Evolutionary conservation across 2,113 vertebrate species (phyloP).

Genomic region (Chaetura pelagica): DNA sequence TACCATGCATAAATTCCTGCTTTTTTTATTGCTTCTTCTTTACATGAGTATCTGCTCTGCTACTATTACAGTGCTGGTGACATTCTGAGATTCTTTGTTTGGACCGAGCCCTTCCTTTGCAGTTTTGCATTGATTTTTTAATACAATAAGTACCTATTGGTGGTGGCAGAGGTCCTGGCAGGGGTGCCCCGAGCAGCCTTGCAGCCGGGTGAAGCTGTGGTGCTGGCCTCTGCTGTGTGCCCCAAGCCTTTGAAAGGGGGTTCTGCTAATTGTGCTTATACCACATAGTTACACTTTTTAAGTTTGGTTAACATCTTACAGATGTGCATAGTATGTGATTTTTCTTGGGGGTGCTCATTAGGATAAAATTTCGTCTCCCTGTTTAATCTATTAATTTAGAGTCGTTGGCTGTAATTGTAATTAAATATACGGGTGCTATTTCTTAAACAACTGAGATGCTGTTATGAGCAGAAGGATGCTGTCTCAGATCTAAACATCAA

Average conservation of each 20-base stretch:
- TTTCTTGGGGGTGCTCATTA: not conserved
- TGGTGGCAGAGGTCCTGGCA: not conserved
- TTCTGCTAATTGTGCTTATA: not conserved
- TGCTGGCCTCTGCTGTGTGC: accelerated
- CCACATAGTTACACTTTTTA: not conserved
- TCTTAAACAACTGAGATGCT: not conserved
- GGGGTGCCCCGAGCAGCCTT: accelerated
- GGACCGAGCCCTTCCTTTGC: not conserved
- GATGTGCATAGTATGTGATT: not conserved
- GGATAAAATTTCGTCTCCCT: not conserved
- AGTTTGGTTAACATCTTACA: not conserved
- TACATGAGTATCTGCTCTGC: not conserved
- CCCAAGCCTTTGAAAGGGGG: not conserved
- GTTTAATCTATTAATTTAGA: constrained; percentile 24
- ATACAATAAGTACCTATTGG: not conserved
- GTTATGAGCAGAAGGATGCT: not conserved
- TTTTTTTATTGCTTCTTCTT: not conserved
- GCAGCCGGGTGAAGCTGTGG: accelerated
- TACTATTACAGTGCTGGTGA: not conserved
- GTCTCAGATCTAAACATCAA: not conserved
- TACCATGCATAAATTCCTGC: not conserved
- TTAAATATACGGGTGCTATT: not conserved
- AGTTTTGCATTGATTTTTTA: not conserved
- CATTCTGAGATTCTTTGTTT: not conserved
- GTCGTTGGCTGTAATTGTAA: constrained; percentile 2